Evolutionary conservation across 1,140 invertebrate genomes (phyloP).

Genomic region (Drosophila subobscura): DNA sequence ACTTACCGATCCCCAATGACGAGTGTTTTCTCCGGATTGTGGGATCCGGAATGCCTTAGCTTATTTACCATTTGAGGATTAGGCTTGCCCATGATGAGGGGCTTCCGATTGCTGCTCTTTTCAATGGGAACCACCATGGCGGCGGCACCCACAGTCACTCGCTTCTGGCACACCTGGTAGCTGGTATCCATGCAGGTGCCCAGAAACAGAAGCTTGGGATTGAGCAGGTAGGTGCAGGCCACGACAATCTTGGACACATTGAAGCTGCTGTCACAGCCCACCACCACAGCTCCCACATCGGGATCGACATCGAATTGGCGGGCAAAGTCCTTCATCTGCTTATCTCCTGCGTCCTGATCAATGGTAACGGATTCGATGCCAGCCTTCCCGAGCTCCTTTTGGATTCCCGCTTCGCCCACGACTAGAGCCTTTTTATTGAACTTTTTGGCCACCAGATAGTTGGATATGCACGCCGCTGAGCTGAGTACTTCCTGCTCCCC

Average conservation of each 20-base stretch:
- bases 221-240: slow-evolving; percentile 44
- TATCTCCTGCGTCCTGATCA: fast-evolving
- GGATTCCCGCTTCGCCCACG: slow-evolving; percentile 40
- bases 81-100: slow-evolving; percentile 58
- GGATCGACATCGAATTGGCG: slow-evolving; percentile 27
- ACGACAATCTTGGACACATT: slow-evolving; percentile 24
- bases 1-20: slow-evolving; percentile 67
- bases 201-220: slow-evolving; percentile 35
- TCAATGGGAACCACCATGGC: slow-evolving; percentile 46
- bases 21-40: slow-evolving; percentile 58
- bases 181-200: slow-evolving; percentile 31
- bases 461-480: slow-evolving; percentile 23
- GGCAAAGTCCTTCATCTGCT: slow-evolving; percentile 2
- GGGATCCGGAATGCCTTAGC: slow-evolving; percentile 6
- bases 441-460: slow-evolving; percentile 23
- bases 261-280: slow-evolving; percentile 39
- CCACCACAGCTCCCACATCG: slow-evolving; percentile 53
- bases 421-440: slow-evolving; percentile 46
- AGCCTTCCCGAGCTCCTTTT: slow-evolving; percentile 21
- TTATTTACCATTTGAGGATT: slow-evolving; percentile 48
- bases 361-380: slow-evolving; percentile 15
- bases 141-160: slow-evolving; percentile 32
- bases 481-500: slow-evolving; percentile 15
- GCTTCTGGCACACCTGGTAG: slow-evolving; percentile 14
- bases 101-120: slow-evolving; percentile 38